A percentile compares a stretch with the other conserved stretches of the same genome.
These are phyloP conservation scores for Solenodon paradoxus DNA, from an alignment of 2,113 vertebrate species.

Conservation along the genomic window DNA sequence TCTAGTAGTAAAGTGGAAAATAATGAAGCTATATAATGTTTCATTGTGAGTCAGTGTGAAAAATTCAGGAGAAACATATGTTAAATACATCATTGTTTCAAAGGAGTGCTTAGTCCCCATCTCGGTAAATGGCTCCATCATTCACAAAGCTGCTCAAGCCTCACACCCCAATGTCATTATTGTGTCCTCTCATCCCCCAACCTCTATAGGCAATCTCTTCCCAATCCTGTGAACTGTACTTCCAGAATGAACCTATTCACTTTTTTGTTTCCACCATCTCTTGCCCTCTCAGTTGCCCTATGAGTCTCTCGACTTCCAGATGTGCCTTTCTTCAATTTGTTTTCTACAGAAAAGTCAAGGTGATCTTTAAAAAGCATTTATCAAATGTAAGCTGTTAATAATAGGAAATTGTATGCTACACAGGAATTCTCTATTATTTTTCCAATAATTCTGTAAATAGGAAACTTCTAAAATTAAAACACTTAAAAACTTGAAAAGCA, in stretches of 20 bases:
- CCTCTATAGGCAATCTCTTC: background rate
- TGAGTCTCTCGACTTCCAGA: background rate
- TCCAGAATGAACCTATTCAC: background rate
- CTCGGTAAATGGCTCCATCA: background rate
- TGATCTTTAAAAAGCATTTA: no score
- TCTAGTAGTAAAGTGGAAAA: background rate
- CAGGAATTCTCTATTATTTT: no score
- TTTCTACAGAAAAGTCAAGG: no score
- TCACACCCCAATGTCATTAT: background rate
- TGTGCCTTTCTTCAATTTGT: no score
- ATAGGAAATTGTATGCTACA: no score
- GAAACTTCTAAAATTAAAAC: no score
- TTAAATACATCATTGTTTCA: background rate
- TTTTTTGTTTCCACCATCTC: background rate
- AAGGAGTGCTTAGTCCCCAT: background rate
- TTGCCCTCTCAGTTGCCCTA: background rate
- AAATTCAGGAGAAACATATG: background rate
- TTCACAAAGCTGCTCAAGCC: background rate
- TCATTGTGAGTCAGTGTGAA: background rate
- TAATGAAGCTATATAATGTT: background rate
- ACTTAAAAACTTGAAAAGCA: no score
- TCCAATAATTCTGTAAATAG: no score
- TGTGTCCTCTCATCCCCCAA: background rate
- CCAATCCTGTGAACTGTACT: background rate
- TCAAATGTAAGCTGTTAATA: no score